Conservation (phyloP, 2,797 vertebrate species). For the Oreortyx pictus region DNA sequence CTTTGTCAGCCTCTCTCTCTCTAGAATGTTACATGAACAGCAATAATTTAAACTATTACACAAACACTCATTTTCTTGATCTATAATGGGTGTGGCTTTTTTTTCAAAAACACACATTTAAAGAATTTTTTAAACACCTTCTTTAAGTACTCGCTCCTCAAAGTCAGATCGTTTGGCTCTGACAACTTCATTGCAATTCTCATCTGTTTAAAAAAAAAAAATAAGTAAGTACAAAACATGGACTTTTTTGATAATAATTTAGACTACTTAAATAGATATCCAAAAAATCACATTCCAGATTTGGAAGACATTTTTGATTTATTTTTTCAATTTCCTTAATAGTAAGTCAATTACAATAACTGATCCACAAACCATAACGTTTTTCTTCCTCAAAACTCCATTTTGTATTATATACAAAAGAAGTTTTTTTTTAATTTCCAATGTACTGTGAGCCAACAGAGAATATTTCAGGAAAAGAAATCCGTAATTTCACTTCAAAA, state of each 20-base stretch:
- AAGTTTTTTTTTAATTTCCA: neutral
- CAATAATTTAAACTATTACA: neutral
- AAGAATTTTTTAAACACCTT: constrained; percentile 64
- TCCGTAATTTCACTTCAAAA: neutral
- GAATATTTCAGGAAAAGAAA: neutral
- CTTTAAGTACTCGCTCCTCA: neutral
- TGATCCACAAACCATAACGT: neutral
- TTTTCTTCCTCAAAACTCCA: neutral
- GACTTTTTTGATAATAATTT: neutral
- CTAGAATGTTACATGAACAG: neutral
- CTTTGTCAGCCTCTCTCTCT: neutral
- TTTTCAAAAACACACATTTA: neutral
- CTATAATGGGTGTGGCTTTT: neutral
- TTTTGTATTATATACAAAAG: neutral
- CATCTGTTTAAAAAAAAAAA: constrained; percentile 72
- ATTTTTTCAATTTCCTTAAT: neutral
- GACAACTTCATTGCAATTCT: constrained; percentile 79
- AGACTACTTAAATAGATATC: neutral
- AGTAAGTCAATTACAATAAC: neutral
- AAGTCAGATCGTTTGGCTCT: constrained; percentile 80
- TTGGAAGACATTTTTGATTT: neutral
- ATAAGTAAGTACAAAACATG: neutral
- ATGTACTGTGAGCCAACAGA: fast-evolving
- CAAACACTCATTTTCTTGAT: neutral
- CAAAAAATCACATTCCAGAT: neutral